phyloP scores from a whole-genome alignment of 2,113 vertebrate genomes.

The Stomatorhinus ivindoensis region DNA sequence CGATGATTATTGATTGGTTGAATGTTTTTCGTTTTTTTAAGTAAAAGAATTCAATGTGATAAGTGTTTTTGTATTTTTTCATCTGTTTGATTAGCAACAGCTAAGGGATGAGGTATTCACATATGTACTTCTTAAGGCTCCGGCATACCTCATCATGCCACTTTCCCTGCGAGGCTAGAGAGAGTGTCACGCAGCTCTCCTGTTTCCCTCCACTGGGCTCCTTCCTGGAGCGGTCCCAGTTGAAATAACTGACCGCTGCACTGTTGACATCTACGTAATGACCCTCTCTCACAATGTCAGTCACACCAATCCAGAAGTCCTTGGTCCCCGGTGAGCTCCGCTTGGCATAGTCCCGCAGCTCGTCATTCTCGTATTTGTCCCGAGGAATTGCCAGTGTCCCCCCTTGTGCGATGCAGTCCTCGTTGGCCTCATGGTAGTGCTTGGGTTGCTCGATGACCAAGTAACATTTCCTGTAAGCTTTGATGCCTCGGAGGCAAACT shows the following conservation, averaged over 20 bases:
- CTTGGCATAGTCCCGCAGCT: conserved; percentile 76
- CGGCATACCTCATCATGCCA: conserved; percentile 87
- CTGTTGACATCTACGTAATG: conserved; percentile 91
- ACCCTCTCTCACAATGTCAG: conserved; percentile 81
- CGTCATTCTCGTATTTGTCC: conserved; percentile 68
- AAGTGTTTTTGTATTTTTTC: not conserved
- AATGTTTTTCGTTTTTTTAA: not conserved
- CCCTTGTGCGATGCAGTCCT: conserved; percentile 91
- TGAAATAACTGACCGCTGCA: conserved; percentile 69
- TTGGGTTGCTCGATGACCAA: conserved; percentile 73
- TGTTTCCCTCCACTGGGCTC: conserved; percentile 82
- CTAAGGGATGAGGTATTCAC: conserved; percentile 87
- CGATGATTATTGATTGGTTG: not conserved
- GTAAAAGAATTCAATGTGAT: not conserved
- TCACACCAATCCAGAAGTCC: conserved; percentile 90
- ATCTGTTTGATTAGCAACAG: conserved; percentile 22
- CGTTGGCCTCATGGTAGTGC: conserved; percentile 87
- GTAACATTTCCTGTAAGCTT: conserved; percentile 87
- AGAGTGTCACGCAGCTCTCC: conserved; percentile 82
- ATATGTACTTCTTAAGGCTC: conserved; percentile 83
- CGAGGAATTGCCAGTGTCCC: conserved; percentile 82
- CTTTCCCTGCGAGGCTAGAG: conserved; percentile 76
- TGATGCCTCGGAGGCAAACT: conserved; percentile 92
- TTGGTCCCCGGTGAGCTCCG: conserved; percentile 63
- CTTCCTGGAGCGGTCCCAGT: conserved; percentile 78